Evolutionary conservation across 1,140 invertebrate species (phyloP).

Genomic region (Hyposmocoma kahamanoa): DNA sequence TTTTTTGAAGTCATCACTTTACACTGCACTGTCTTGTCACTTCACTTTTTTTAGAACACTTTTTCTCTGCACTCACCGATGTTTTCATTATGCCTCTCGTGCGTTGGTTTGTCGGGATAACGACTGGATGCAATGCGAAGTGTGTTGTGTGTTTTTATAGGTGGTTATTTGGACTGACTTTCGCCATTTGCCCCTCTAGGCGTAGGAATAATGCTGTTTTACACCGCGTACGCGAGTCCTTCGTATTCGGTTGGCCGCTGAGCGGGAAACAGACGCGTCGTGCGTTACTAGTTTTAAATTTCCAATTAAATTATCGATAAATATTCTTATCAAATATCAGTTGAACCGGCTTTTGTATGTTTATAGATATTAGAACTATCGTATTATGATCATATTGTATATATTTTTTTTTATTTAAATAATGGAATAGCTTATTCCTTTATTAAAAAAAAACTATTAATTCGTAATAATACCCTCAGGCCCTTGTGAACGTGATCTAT

Average conservation of each 20-base stretch:
- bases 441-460: no score
- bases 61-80: constrained; percentile 68
- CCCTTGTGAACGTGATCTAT: no score
- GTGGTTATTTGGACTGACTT: constrained; percentile 70
- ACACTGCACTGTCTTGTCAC: constrained; percentile 42
- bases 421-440: no score
- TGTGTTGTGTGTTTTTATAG: constrained; percentile 77
- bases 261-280: constrained; percentile 41
- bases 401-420: no score
- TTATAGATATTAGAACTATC: no score
- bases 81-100: constrained; percentile 73
- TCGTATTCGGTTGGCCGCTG: constrained; percentile 46
- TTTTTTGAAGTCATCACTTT: constrained; percentile 62
- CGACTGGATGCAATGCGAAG: constrained; percentile 79
- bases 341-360: no score
- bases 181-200: constrained; percentile 63
- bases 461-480: no score
- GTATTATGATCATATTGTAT: no score
- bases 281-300: constrained; percentile 29
- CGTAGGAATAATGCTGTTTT: constrained; percentile 48
- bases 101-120: constrained; percentile 77
- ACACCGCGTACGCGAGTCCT: constrained; percentile 40
- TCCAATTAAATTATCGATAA: constrained; percentile 15
- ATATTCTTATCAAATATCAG: not conserved
- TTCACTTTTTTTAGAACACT: constrained; percentile 13